phyloP scores from a whole-genome alignment of 92 coral and sea anemone genomes.

The Virgularia gustaviana region DNA sequence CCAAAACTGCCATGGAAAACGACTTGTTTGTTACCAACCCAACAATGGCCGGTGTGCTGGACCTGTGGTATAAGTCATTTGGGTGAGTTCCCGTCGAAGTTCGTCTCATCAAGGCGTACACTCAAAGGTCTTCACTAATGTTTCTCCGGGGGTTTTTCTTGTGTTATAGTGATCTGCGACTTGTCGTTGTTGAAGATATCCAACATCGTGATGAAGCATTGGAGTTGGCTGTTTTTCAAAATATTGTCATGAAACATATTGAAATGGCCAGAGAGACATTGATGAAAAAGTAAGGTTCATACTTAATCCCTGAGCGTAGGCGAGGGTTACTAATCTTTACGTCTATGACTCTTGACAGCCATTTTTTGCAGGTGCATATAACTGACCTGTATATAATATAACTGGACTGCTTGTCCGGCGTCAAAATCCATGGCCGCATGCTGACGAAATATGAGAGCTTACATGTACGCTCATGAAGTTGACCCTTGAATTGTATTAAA shows the following conservation, averaged over 20 bases:
- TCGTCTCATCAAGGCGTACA: not conserved
- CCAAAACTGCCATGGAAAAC: slow-evolving; percentile 83
- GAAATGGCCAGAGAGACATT: slow-evolving; percentile 97
- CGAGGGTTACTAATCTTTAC: no score
- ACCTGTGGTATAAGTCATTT: slow-evolving; percentile 90
- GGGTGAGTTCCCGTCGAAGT: slow-evolving; percentile 55
- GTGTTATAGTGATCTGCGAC: slow-evolving; percentile 76
- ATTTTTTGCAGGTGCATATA: not conserved
- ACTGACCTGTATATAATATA: no score
- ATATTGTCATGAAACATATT: slow-evolving; percentile 95
- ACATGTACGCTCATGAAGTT: no score
- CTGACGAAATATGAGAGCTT: no score
- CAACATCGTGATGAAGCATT: slow-evolving; percentile 85
- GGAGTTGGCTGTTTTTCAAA: slow-evolving; percentile 97
- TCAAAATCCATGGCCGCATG: no score
- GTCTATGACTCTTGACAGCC: not conserved
- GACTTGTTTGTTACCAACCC: slow-evolving; percentile 97
- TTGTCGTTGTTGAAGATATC: slow-evolving; percentile 85
- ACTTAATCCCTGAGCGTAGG: not conserved
- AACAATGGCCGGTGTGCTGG: slow-evolving; percentile 98
- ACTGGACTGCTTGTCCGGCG: no score
- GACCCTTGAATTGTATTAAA: no score
- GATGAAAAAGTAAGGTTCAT: slow-evolving; percentile 87
- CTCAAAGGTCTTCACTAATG: not conserved
- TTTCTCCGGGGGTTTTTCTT: not conserved